Base-by-base conservation (phyloP, 2,797 vertebrate genomes). In the Lerista edwardsae region DNA sequence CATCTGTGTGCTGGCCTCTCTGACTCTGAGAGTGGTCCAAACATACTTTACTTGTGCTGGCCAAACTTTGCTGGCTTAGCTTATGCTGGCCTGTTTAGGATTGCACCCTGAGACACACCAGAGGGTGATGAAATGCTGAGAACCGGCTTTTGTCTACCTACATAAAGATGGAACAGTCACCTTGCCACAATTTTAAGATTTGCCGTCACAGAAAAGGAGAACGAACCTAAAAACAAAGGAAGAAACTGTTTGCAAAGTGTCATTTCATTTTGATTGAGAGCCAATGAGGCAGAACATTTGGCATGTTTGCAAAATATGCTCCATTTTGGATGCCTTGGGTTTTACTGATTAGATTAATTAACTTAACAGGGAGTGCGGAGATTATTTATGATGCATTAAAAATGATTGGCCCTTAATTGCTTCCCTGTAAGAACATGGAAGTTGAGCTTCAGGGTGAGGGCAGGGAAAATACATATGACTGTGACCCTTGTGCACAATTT, bases 321-420 rank as follows among this genome's bases (percentile, higher is more conserved):
- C 93, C 91, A 90, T 95, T 95, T 88, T 92, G 93, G 92, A 94
- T 93, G 89, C 27, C 79, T 94, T 95, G 94, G 93, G 89, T 90
- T 94, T 94, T 95, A 89, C 91, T 90, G 93, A 95, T 95, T 94
- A 91, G 95, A 95, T 95, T 96, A 94, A 96, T 96, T 95, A 95
- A 94, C 91, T 94, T 93, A 95, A 93, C 90, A 92, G 91, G 92
- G 94, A 95, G 92, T 92, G 92, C 93, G 94, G 93, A 95, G 92
- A 94, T 94, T 95, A 94, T 95, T 95, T 94, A 94, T 94, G 93
- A 94, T 92, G 87, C 91, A 93, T 92, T 94, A 90, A 93, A 94
- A 95, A 94, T 91, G 91, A 95, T 88, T 91, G 91, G 85, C 82
- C 87, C 88, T 90, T 95, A 95, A 96, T 95, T 96, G 86, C 88